Conservation (phyloP, 2,888 invertebrate genomes). For the Synanthedon vespiformis region DNA sequence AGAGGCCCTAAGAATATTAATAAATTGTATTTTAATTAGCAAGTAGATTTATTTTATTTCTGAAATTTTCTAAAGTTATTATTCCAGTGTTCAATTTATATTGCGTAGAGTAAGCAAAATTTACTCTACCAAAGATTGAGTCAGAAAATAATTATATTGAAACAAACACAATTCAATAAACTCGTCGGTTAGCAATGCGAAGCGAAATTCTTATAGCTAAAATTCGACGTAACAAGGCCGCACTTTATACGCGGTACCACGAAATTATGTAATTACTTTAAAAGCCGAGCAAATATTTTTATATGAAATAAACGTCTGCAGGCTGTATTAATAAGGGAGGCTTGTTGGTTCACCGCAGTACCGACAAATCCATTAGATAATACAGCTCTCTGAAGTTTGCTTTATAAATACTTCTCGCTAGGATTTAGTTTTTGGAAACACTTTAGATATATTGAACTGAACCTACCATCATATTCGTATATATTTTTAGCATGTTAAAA, state of each 20-base stretch:
- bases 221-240: slow-evolving; percentile 15
- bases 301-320: slow-evolving; percentile 40
- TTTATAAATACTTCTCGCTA: neutral
- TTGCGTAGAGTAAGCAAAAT: too few species aligned
- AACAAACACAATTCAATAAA: too few species aligned
- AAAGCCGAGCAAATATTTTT: slow-evolving; percentile 63
- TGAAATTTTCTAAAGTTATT: too few species aligned
- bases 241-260: slow-evolving; percentile 12
- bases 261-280: slow-evolving; percentile 58
- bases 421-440: neutral
- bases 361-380: slow-evolving; percentile 36
- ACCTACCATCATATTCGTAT: too few species aligned
- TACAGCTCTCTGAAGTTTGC: slow-evolving; percentile 4
- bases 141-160: too few species aligned
- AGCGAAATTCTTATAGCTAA: neutral
- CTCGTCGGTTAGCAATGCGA: too few species aligned
- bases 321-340: slow-evolving; percentile 32
- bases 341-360: slow-evolving; percentile 10
- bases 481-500: too few species aligned
- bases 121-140: too few species aligned
- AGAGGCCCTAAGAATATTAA: too few species aligned
- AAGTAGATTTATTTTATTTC: too few species aligned
- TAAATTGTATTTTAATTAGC: too few species aligned
- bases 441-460: neutral
- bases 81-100: too few species aligned